These are phyloP conservation scores for Callopanchax toddi DNA, from an alignment of 2,113 vertebrate genomes.

Conservation along the genomic window DNA sequence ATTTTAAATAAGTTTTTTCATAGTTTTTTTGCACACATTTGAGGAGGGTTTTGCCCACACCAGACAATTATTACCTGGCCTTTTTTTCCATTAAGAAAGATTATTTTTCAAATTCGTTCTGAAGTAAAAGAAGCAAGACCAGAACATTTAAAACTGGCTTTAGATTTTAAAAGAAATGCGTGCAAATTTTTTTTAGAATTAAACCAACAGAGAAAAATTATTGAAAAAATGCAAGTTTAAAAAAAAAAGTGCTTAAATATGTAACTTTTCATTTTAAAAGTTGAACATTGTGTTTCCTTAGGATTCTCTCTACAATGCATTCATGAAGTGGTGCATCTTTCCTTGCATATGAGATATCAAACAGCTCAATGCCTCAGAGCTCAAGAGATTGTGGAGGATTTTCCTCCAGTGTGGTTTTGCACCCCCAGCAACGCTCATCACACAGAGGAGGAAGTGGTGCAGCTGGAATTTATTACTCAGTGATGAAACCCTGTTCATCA, in stretches of 20 bases:
- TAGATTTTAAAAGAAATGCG: constrained; percentile 18
- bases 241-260: constrained; percentile 38
- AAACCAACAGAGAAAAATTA: constrained; percentile 43
- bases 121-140: constrained; percentile 24
- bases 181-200: constrained; percentile 43
- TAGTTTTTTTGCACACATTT: too few species aligned
- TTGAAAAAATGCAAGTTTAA: constrained; percentile 49
- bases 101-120: too few species aligned
- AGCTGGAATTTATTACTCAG: constrained; percentile 66
- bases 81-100: too few species aligned
- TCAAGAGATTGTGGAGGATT: constrained; percentile 62
- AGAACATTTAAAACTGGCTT: constrained; percentile 9
- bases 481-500: constrained; percentile 76
- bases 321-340: neutral
- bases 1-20: too few species aligned
- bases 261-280: too few species aligned
- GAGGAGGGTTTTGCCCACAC: too few species aligned
- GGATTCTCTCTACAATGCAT: constrained; percentile 16
- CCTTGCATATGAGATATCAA: constrained; percentile 51
- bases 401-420: constrained; percentile 51
- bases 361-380: constrained; percentile 60
- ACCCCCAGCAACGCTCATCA: constrained; percentile 55
- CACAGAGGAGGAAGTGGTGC: constrained; percentile 53
- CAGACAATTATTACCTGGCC: too few species aligned
- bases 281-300: too few species aligned